phyloP scores from a whole-genome alignment of 1,140 invertebrate genomes.

The Drosophila virilis region DNA sequence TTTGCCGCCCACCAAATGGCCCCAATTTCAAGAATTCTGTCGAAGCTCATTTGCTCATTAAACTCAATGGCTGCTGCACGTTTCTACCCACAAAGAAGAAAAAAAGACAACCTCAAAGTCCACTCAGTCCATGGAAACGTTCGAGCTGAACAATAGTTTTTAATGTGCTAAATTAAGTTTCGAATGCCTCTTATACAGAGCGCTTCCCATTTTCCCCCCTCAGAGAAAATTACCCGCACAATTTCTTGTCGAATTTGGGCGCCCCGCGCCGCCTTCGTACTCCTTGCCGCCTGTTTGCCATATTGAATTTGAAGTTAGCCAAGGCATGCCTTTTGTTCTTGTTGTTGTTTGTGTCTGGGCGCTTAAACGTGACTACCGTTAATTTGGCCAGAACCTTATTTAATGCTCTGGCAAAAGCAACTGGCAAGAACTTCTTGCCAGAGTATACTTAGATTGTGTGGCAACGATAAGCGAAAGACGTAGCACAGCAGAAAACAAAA shows the following conservation, averaged over 20 bases:
- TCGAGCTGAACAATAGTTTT: conserved; percentile 66
- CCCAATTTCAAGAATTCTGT: conserved; percentile 36
- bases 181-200: conserved; percentile 27
- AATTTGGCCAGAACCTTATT: conserved; percentile 69
- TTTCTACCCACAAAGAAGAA: conserved; percentile 29
- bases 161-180: conserved; percentile 79
- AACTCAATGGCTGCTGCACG: conserved; percentile 58
- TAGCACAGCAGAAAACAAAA: conserved; percentile 14
- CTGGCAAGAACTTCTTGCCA: conserved; percentile 55
- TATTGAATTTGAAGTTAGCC: conserved; percentile 73
- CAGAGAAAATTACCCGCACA: conserved; percentile 56
- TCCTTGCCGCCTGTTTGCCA: conserved; percentile 40
- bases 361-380: conserved; percentile 76
- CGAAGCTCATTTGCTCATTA: conserved; percentile 59
- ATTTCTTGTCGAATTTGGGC: conserved; percentile 38
- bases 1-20: conserved; percentile 42
- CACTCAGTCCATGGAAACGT: conserved; percentile 10
- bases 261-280: background rate
- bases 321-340: conserved; percentile 57
- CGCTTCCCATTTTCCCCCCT: conserved; percentile 5
- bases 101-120: background rate
- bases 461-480: conserved; percentile 48
- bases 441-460: conserved; percentile 58
- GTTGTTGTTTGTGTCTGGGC: conserved; percentile 45
- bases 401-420: conserved; percentile 44